Conservation (phyloP, 2,113 vertebrate genomes). For the Alectura lathami region DNA sequence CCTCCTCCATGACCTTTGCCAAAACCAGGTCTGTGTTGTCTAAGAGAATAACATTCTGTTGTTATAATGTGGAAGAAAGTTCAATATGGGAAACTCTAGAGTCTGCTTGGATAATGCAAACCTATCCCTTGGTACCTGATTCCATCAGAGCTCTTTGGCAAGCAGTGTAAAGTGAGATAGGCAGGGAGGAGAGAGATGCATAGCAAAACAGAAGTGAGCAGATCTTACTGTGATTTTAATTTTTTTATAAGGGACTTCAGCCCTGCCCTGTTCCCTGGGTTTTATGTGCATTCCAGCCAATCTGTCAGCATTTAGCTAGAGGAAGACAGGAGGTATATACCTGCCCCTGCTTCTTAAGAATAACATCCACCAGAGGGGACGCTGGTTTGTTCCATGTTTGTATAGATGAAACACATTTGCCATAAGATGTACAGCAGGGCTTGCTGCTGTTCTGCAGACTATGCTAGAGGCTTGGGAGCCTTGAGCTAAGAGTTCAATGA, state of each 20-base stretch:
- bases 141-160: not conserved
- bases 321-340: not conserved
- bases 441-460: not conserved
- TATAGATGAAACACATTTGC: not conserved
- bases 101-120: slow-evolving; percentile 36
- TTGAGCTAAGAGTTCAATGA: not conserved
- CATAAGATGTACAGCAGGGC: not conserved
- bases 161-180: not conserved
- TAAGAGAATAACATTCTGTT: slow-evolving; percentile 39
- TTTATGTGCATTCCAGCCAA: not conserved
- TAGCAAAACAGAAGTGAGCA: not conserved
- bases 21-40: slow-evolving; percentile 2
- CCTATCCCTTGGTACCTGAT: slow-evolving; percentile 23
- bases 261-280: not conserved
- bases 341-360: not conserved
- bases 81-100: slow-evolving; percentile 1
- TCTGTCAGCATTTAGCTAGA: not conserved
- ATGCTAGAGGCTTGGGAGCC: not conserved
- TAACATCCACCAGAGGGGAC: not conserved
- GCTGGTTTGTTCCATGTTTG: not conserved
- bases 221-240: not conserved
- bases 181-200: not conserved
- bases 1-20: not conserved
- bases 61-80: not conserved
- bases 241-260: not conserved